These are phyloP conservation scores for Hirtodrosophila cameraria DNA, from an alignment of 2,888 invertebrate genomes.

Conservation along the genomic window DNA sequence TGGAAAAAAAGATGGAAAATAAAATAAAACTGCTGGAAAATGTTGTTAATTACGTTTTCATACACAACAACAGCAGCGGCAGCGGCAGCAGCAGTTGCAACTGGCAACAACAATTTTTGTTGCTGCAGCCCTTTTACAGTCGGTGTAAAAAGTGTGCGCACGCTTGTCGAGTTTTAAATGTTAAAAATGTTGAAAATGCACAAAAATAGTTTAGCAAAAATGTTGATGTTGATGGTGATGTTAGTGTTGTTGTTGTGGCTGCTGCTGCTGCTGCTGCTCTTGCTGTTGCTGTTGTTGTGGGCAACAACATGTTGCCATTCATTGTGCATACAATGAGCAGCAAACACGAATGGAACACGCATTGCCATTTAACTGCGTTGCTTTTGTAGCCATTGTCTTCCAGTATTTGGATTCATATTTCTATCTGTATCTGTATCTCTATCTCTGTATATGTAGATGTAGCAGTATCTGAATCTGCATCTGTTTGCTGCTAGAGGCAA, in stretches of 20 bases:
- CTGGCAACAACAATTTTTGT: slow-evolving; percentile 39
- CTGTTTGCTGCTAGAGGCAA: slow-evolving; percentile 32
- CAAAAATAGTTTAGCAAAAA: slow-evolving; percentile 64
- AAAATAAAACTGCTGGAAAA: slow-evolving; percentile 55
- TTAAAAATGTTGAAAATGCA: slow-evolving; percentile 59
- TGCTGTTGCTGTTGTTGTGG: slow-evolving; percentile 20
- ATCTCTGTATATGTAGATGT: slow-evolving; percentile 8
- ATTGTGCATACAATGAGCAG: slow-evolving; percentile 44
- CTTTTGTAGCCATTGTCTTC: slow-evolving; percentile 32
- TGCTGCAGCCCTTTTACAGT: slow-evolving; percentile 50
- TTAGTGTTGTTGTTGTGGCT: slow-evolving; percentile 11
- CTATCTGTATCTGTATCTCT: slow-evolving; percentile 32
- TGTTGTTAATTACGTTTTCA: slow-evolving; percentile 77
- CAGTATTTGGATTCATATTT: slow-evolving; percentile 41
- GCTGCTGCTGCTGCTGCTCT: slow-evolving; percentile 5
- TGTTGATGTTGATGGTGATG: slow-evolving; percentile 42
- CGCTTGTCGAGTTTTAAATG: slow-evolving; percentile 55
- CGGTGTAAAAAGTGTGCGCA: slow-evolving; percentile 60
- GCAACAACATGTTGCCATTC: slow-evolving; percentile 42
- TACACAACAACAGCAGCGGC: slow-evolving; percentile 51
- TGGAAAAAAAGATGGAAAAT: slow-evolving; percentile 16
- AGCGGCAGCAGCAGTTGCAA: slow-evolving; percentile 10
- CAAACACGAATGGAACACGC: slow-evolving; percentile 59
- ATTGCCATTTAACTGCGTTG: slow-evolving; percentile 69
- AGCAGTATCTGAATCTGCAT: slow-evolving; percentile 32